phyloP scores from a whole-genome alignment of 2,113 vertebrate species.

The Heptranchias perlo region DNA sequence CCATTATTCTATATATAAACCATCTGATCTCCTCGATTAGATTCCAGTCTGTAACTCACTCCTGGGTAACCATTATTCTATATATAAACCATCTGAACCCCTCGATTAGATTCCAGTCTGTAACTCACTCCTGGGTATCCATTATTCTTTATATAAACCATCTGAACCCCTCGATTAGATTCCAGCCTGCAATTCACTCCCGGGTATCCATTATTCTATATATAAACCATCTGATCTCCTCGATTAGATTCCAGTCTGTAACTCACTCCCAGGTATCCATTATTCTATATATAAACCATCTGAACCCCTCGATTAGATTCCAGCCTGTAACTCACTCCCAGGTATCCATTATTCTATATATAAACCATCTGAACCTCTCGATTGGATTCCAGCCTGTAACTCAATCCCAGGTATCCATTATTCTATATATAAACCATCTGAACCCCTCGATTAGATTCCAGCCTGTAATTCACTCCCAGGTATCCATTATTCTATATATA shows the following conservation, averaged over 20 bases:
- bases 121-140: no score
- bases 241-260: background rate
- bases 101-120: background rate
- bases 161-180: background rate
- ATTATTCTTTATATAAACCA: background rate
- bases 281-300: background rate
- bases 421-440: background rate
- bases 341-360: background rate
- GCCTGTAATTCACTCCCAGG: background rate
- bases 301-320: background rate
- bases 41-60: background rate
- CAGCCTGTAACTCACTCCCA: background rate
- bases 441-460: background rate
- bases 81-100: background rate
- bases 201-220: background rate
- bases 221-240: background rate
- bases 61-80: no score
- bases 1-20: background rate
- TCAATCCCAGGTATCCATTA: no score
- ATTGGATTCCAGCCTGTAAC: background rate
- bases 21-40: background rate
- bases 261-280: no score
- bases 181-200: background rate
- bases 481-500: background rate
- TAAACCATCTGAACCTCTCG: background rate